Evolutionary conservation across 2,797 vertebrate genomes (phyloP).

Genomic region (Heliangelus exortis): DNA sequence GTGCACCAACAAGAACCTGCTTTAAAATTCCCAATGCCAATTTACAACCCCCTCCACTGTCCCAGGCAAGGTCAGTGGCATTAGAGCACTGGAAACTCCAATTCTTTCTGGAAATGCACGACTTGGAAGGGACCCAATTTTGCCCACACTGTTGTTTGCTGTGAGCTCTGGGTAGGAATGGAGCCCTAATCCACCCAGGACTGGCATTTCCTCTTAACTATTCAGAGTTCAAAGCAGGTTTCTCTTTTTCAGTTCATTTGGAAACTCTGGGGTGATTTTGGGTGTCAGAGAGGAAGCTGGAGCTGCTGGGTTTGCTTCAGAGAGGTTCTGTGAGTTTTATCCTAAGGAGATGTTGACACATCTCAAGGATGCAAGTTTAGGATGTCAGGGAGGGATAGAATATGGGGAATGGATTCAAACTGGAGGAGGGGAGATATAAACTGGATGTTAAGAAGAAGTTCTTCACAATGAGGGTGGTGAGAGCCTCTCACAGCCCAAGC

Average conservation of each 20-base stretch:
- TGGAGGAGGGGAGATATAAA: too few relatives aligned
- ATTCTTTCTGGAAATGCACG: background rate
- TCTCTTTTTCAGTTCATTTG: background rate
- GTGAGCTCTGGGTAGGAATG: background rate
- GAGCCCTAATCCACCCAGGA: background rate
- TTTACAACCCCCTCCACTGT: too few relatives aligned
- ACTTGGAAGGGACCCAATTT: background rate
- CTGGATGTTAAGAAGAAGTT: too few relatives aligned
- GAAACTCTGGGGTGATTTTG: accelerated
- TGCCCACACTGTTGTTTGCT: accelerated
- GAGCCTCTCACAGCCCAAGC: too few relatives aligned
- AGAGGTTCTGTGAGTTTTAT: background rate
- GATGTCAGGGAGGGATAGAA: too few relatives aligned
- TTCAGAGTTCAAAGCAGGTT: background rate
- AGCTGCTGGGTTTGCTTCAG: background rate
- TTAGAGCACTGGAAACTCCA: background rate
- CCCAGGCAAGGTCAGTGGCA: too few relatives aligned
- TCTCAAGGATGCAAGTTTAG: background rate
- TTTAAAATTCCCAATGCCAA: too few relatives aligned
- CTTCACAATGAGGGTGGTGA: too few relatives aligned
- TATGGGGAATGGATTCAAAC: too few relatives aligned
- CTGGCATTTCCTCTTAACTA: background rate
- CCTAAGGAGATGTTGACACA: background rate
- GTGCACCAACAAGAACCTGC: too few relatives aligned
- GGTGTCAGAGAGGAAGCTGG: background rate